These are phyloP conservation scores for Acheta domesticus DNA, from an alignment of 2,888 invertebrate species.

Conservation along the genomic window DNA sequence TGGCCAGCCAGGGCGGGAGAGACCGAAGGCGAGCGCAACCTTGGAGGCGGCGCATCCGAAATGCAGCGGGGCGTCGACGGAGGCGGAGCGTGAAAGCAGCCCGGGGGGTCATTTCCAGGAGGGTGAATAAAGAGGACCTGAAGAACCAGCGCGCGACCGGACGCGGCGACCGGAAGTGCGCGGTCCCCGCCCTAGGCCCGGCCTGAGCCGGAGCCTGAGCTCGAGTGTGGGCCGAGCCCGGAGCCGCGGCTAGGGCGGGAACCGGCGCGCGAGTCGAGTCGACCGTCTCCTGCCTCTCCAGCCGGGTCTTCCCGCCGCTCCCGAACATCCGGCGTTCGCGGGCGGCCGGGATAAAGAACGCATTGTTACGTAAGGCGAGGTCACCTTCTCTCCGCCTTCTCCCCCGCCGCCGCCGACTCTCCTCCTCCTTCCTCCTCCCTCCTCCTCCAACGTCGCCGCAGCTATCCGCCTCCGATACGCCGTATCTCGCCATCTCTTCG, in stretches of 20 bases:
- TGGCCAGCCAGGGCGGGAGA: no score
- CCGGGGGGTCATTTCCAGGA: no score
- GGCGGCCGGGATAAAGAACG: not conserved
- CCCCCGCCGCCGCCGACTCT: not conserved
- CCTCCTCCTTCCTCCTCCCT: not conserved
- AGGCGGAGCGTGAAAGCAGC: no score
- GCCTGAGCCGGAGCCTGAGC: no score
- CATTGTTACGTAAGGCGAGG: not conserved
- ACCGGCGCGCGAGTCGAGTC: not conserved
- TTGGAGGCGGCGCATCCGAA: no score
- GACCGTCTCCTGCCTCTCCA: not conserved
- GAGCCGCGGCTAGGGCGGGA: not conserved
- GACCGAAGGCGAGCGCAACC: no score
- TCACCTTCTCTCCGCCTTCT: not conserved
- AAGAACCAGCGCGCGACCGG: no score
- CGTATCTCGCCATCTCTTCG: constrained; percentile 11
- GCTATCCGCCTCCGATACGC: no score
- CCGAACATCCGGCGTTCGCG: not conserved
- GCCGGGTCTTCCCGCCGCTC: not conserved
- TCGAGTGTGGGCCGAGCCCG: not conserved
- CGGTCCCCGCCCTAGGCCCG: no score
- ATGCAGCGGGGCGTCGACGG: no score
- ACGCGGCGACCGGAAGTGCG: no score
- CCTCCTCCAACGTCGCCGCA: not conserved
- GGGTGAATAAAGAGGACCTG: no score